These are phyloP conservation scores for Numenius phaeopus DNA, from an alignment of 2,797 vertebrate species.

Conservation along the genomic window DNA sequence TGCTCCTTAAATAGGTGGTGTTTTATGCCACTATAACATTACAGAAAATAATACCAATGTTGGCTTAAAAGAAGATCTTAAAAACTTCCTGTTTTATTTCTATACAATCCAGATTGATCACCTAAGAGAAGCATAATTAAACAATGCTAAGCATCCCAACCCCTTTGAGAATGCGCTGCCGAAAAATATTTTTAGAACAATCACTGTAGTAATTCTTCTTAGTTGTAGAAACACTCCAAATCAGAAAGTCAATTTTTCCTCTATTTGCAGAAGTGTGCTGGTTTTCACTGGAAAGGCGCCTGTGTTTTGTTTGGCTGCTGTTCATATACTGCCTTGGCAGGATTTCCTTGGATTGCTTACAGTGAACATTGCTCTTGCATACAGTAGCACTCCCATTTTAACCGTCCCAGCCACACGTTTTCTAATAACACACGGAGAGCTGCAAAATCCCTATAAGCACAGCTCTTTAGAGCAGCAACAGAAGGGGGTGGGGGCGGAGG, in stretches of 20 bases:
- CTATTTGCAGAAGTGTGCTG: conserved; percentile 91
- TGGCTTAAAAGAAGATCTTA: not conserved
- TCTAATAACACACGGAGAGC: conserved; percentile 80
- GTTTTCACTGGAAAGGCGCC: conserved; percentile 89
- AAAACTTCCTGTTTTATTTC: conserved; percentile 49
- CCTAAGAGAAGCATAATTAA: conserved; percentile 77
- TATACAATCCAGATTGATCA: conserved; percentile 68
- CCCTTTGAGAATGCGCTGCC: conserved; percentile 69
- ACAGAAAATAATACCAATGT: conserved; percentile 16
- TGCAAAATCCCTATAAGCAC: conserved; percentile 73
- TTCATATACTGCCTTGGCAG: conserved; percentile 93
- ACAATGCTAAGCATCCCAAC: conserved; percentile 74
- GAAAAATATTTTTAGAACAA: conserved; percentile 86
- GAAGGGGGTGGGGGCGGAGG: conserved; percentile 46
- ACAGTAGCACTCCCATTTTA: conserved; percentile 87
- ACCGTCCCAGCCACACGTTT: conserved; percentile 81
- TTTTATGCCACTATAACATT: not conserved
- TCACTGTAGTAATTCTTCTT: conserved; percentile 82
- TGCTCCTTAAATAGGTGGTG: conserved; percentile 32
- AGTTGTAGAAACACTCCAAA: conserved; percentile 84
- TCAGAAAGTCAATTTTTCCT: conserved; percentile 89
- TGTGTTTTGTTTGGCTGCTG: conserved; percentile 96
- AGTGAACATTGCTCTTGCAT: conserved; percentile 86
- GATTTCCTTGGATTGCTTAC: conserved; percentile 88
- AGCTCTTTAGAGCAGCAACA: conserved; percentile 64